phyloP scores from a whole-genome alignment of 2,888 invertebrate species.

The Smittia sp. region DNA sequence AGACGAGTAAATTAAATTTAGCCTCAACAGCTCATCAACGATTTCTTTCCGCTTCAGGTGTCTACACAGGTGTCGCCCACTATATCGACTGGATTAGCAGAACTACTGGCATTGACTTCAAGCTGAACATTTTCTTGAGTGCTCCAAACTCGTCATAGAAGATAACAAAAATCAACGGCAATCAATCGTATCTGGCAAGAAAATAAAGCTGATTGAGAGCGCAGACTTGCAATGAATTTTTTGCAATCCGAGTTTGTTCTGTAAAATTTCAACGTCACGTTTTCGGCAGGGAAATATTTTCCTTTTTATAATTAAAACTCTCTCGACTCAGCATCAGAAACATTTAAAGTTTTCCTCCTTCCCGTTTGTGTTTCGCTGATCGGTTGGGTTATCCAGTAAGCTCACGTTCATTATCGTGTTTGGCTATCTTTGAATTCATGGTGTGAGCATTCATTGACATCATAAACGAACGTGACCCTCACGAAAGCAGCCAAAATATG shows the following conservation, averaged over 20 bases:
- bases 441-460: too few relatives aligned
- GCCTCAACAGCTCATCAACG: too few relatives aligned
- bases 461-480: neutral
- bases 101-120: conserved; percentile 15
- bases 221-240: neutral
- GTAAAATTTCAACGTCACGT: conserved; percentile 25
- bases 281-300: neutral
- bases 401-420: too few relatives aligned
- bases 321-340: too few relatives aligned
- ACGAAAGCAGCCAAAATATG: too few relatives aligned
- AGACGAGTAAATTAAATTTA: too few relatives aligned
- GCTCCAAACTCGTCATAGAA: neutral
- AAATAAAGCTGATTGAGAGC: neutral
- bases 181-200: neutral
- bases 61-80: neutral
- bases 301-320: too few relatives aligned
- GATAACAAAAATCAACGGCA: neutral
- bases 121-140: neutral
- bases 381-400: too few relatives aligned
- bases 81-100: conserved; percentile 33
- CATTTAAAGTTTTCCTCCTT: too few relatives aligned
- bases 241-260: neutral
- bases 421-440: too few relatives aligned
- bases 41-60: neutral
- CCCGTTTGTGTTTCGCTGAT: too few relatives aligned